These are phyloP conservation scores for Pilophorus perplexus DNA, from an alignment of 2,888 invertebrate species.

Conservation along the genomic window DNA sequence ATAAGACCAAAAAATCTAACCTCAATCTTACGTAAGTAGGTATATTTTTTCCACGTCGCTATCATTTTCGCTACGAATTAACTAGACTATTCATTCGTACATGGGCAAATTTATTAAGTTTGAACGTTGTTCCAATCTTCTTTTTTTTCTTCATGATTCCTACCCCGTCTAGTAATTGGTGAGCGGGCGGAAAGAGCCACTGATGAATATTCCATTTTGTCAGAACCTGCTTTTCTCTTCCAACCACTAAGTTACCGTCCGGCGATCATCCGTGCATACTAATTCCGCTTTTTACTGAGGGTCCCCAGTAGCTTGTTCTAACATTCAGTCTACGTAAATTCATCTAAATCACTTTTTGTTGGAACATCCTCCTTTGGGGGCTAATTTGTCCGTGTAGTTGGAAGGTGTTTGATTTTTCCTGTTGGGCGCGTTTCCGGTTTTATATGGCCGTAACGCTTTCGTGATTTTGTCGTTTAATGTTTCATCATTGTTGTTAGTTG, in stretches of 20 bases:
- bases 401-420: conserved; percentile 21
- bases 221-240: conserved; percentile 31
- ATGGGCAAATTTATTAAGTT: no score
- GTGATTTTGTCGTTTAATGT: no score
- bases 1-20: no score
- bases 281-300: conserved; percentile 13
- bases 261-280: conserved; percentile 34
- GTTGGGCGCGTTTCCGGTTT: no score
- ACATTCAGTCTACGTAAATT: conserved; percentile 38
- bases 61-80: no score
- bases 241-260: conserved; percentile 29
- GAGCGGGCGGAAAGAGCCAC: conserved; percentile 20
- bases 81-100: no score
- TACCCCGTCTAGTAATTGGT: conserved; percentile 27
- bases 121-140: no score
- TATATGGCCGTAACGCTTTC: no score
- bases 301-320: conserved; percentile 33
- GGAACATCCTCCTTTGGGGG: conserved; percentile 31
- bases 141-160: conserved; percentile 19
- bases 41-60: no score
- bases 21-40: no score
- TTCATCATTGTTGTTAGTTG: no score
- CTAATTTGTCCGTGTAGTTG: conserved; percentile 34
- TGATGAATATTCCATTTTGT: conserved; percentile 29
- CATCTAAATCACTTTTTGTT: conserved; percentile 38